Conservation (phyloP, 2,113 vertebrate genomes). For the Syngnathus typhle region DNA sequence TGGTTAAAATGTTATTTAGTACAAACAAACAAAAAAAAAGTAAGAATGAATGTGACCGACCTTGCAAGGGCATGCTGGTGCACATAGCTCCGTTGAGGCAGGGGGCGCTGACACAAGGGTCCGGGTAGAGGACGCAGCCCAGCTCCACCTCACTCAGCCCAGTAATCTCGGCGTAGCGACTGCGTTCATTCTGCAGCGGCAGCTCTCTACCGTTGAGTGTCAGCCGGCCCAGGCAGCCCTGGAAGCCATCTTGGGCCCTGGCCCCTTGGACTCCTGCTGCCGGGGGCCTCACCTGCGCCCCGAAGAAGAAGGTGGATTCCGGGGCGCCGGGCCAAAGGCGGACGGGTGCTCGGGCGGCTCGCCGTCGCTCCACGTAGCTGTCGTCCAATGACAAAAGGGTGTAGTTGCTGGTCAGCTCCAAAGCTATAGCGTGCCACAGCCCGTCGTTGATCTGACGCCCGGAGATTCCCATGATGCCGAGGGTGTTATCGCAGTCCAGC, state of each 20-base stretch:
- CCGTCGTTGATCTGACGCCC: slow-evolving; percentile 87
- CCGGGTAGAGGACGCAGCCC: slow-evolving; percentile 88
- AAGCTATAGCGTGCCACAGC: slow-evolving; percentile 85
- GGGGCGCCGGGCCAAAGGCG: slow-evolving; percentile 83
- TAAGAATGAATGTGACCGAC: slow-evolving; percentile 58
- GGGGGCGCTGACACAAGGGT: slow-evolving; percentile 79
- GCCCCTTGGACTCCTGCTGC: slow-evolving; percentile 53
- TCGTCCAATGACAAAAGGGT: slow-evolving; percentile 88
- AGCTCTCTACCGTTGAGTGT: slow-evolving; percentile 85
- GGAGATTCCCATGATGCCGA: slow-evolving; percentile 88
- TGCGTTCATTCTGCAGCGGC: slow-evolving; percentile 88
- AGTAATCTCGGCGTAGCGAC: slow-evolving; percentile 86
- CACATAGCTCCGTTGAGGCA: slow-evolving; percentile 90
- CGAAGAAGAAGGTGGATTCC: slow-evolving; percentile 84
- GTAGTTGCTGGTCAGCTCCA: slow-evolving; percentile 91
- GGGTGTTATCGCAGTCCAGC: slow-evolving; percentile 87
- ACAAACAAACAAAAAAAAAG: neutral
- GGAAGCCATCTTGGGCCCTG: slow-evolving; percentile 83
- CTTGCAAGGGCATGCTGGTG: slow-evolving; percentile 81
- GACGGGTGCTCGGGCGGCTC: slow-evolving; percentile 73
- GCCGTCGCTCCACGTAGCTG: slow-evolving; percentile 89
- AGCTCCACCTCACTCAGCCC: slow-evolving; percentile 85
- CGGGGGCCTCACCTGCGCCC: slow-evolving; percentile 83
- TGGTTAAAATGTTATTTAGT: no score
- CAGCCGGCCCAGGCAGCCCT: slow-evolving; percentile 87